Conservation (phyloP, 2,888 invertebrate species). For the Hypsopygia costalis region DNA sequence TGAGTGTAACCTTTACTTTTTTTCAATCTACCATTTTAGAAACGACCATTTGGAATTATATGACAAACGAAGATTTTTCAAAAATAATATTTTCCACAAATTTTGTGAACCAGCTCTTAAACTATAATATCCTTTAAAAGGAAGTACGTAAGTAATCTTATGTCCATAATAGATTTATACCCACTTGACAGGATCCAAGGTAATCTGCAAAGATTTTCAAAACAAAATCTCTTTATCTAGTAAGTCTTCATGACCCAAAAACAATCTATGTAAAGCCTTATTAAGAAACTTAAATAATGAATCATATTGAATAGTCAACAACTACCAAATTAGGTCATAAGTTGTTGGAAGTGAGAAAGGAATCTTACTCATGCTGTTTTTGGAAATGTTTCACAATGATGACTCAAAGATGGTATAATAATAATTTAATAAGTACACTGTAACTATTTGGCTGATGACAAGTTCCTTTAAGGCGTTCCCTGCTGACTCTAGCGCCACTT, state of each 20-base stretch:
- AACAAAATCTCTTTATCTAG: conserved; percentile 26
- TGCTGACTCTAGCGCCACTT: too few species aligned
- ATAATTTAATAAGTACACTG: too few species aligned
- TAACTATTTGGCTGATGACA: too few species aligned
- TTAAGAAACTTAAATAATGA: conserved; percentile 2
- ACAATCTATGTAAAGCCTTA: conserved; percentile 23
- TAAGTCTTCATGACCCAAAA: conserved; percentile 24
- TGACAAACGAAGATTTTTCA: too few species aligned
- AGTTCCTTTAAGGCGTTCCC: too few species aligned
- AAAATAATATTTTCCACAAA: too few species aligned
- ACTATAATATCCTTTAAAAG: neutral
- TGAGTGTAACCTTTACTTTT: too few species aligned
- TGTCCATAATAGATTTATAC: neutral
- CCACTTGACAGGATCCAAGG: neutral
- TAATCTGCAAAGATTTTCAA: conserved; percentile 11
- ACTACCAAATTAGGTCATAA: conserved; percentile 2
- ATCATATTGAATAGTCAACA: conserved; percentile 1
- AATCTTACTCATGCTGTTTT: conserved; percentile 3
- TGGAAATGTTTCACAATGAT: neutral
- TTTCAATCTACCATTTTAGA: too few species aligned
- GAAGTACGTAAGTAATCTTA: neutral
- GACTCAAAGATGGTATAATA: too few species aligned
- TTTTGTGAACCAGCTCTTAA: too few species aligned
- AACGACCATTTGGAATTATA: too few species aligned
- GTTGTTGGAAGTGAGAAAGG: neutral